Percentiles rank a stretch among this genome's conserved stretches.
phyloP scores from a whole-genome alignment of 2,888 invertebrate genomes.

The Meiosimyza platycephala region DNA sequence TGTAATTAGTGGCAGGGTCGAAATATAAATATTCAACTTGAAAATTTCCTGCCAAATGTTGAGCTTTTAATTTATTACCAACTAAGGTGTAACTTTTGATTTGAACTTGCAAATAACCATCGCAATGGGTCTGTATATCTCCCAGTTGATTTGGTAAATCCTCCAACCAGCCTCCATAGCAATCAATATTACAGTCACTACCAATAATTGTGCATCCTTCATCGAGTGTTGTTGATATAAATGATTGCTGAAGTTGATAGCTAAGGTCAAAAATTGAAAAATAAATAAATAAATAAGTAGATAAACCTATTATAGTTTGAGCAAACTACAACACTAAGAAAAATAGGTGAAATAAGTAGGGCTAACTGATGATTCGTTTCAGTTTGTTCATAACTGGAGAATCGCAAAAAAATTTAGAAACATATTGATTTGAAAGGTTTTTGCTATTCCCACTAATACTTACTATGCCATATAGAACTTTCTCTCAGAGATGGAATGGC shows the following conservation, averaged over 20 bases:
- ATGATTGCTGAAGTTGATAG: not conserved
- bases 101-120: constrained; percentile 31
- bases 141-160: constrained; percentile 32
- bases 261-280: not conserved
- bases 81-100: constrained; percentile 45
- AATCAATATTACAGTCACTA: not conserved
- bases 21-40: constrained; percentile 44
- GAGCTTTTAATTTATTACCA: constrained; percentile 29
- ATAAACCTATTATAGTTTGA: too few relatives aligned
- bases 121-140: constrained; percentile 19
- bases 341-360: too few relatives aligned
- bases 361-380: too few relatives aligned
- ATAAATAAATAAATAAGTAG: too few relatives aligned
- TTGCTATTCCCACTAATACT: too few relatives aligned
- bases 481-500: too few relatives aligned
- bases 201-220: not conserved
- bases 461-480: too few relatives aligned
- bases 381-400: too few relatives aligned
- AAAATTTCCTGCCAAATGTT: constrained; percentile 42
- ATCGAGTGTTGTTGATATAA: not conserved
- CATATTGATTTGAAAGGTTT: too few relatives aligned
- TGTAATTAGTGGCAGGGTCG: constrained; percentile 25
- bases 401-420: too few relatives aligned
- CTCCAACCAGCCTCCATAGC: constrained; percentile 33
- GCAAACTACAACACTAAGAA: too few relatives aligned